Base-by-base conservation (phyloP, 2,888 invertebrate species). In the Gnatocerus cornutus region DNA sequence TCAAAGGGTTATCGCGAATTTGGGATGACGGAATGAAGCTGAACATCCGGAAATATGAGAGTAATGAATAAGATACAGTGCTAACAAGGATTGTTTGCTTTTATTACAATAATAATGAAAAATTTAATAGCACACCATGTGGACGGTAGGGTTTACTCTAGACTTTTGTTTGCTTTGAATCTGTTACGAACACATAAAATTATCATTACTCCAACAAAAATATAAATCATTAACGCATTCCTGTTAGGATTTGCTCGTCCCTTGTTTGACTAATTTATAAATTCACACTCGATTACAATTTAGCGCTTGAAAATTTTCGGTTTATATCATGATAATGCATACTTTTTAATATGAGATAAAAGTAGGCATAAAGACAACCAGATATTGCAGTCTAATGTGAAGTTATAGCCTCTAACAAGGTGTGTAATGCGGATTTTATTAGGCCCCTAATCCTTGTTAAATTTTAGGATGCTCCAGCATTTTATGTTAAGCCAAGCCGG, bases 371-470 rank as follows among this genome's bases (percentile, higher is more conserved):
- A 81, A 80, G 73, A 68, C 74, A 78, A 55, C 67, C 67, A 71
- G n/a, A 2, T 4, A 67, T 63, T 56, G 78, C 79, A 78, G 75
- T 73, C 78, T 79, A 80, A 80, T 81, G 76, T 76, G 75, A 73
- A 76, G 78, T 78, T 78, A 80, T 74, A 76, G 74, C 72, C 76
- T 74, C 77, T 79, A 81, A 81, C 80, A 79, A 80, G 79, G 78
- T 75, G 76, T 77, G 78, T 80, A 79, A 80, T 81, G 80, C 76
- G 76, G 73, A 78, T 80, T 81, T 81, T 81, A 81, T 80, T 80
- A 79, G 77, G 76, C 80, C 76, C 75, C 78, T 80, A 80, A 80
- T 80, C 79, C 79, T 76, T 77, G 78, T 79, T 78, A 80, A 80
- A 81, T 80, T 80, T 79, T 76, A 76, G 77, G 77, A 77, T 71